Conservation (phyloP, 2,888 invertebrate species). For the Steinernema scapterisci region DNA sequence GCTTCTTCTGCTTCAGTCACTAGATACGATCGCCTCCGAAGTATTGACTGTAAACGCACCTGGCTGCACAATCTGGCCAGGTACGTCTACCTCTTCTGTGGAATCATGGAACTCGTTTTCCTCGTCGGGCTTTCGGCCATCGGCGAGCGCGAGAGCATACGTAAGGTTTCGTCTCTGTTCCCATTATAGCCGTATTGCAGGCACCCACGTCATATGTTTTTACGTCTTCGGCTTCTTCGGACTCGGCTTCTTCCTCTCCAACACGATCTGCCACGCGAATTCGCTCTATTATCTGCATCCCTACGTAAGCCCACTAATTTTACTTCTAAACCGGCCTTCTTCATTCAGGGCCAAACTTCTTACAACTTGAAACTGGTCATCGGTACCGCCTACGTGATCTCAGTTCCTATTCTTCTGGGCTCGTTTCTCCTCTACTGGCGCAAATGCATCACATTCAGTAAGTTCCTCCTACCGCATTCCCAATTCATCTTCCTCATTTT, state of each 20-base stretch:
- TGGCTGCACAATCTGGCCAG: constrained; percentile 57
- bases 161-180: constrained; percentile 44
- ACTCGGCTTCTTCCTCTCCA: constrained; percentile 64
- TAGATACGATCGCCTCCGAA: constrained; percentile 62
- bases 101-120: constrained; percentile 71
- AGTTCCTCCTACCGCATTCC: constrained; percentile 13
- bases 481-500: constrained; percentile 37
- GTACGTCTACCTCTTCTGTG: constrained; percentile 57
- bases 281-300: constrained; percentile 66
- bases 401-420: constrained; percentile 62
- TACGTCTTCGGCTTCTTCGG: constrained; percentile 65
- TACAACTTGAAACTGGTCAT: constrained; percentile 64
- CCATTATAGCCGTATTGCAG: constrained; percentile 44
- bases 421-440: constrained; percentile 66
- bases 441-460: constrained; percentile 66
- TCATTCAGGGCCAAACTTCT: constrained; percentile 60
- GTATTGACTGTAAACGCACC: constrained; percentile 56
- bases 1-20: constrained; percentile 50
- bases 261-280: constrained; percentile 64
- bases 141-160: constrained; percentile 64
- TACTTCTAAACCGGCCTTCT: not conserved
- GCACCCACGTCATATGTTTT: constrained; percentile 65
- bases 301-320: constrained; percentile 51
- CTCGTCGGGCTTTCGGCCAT: constrained; percentile 63
- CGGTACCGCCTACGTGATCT: constrained; percentile 58